Conservation (phyloP, 2,888 invertebrate genomes). For the Alloplasta piceator region DNA sequence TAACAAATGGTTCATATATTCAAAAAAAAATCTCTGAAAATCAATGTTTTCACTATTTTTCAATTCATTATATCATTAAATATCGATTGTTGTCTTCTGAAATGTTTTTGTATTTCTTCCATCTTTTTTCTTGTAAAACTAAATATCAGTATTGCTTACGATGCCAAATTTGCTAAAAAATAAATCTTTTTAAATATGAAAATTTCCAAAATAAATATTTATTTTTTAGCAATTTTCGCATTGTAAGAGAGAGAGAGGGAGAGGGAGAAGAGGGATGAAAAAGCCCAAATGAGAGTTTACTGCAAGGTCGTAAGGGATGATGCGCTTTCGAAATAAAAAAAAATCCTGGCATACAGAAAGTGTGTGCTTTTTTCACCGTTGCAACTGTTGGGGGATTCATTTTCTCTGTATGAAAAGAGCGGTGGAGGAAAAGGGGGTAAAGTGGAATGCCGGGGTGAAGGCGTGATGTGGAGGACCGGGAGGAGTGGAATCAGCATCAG, state of each 20-base stretch:
- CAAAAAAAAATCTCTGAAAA: too few species aligned
- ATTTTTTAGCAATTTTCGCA: too few species aligned
- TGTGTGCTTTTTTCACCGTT: conserved; percentile 27
- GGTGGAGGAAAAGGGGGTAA: not conserved
- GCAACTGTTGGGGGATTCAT: conserved; percentile 34
- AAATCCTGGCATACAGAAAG: not conserved
- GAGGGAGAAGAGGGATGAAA: not conserved
- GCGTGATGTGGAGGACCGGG: conserved; percentile 32
- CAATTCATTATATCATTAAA: too few species aligned
- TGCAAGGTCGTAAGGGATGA: not conserved
- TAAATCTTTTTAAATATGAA: too few species aligned
- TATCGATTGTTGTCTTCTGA: too few species aligned
- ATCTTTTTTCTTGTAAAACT: too few species aligned
- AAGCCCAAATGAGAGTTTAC: conserved; percentile 15
- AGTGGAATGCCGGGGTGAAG: conserved; percentile 17
- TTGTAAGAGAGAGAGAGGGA: not conserved
- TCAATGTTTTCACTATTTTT: too few species aligned
- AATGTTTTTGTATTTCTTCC: too few species aligned
- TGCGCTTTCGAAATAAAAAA: not conserved
- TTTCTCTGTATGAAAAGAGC: conserved; percentile 39
- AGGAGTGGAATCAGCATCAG: conserved; percentile 32
- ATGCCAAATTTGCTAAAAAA: too few species aligned
- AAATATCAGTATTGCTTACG: too few species aligned
- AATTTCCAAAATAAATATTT: too few species aligned
- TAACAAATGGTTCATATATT: too few species aligned